Base-by-base conservation (phyloP, 2,113 vertebrate genomes). In the Salvelinus sp. region DNA sequence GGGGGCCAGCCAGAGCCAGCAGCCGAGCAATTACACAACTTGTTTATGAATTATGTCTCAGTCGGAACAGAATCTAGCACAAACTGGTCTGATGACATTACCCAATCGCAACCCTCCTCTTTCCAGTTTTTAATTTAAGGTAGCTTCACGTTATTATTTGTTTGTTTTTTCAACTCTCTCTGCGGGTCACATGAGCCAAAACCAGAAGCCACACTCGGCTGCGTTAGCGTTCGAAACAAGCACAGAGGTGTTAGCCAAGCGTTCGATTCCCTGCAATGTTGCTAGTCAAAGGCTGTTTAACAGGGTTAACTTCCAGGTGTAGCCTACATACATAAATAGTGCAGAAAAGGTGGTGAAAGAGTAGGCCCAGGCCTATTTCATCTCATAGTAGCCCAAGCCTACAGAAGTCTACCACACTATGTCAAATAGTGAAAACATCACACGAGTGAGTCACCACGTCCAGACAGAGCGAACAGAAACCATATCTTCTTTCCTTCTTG, bases 1-100 rank as follows among this genome's bases (percentile, higher is more conserved):
- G 82, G 76, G 70, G 65, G 77, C 64, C 72, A 73, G 65, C 70
- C 50, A 18, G 16, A 54, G 50, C 50, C 4, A 54, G 58, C 0
- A 57, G 65, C 73, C 72, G 77, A 14, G 74, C 84, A 88, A 90
- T 90, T 89, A 88, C 89, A 90, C 90, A 93, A 91, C 90, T 76
- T 78, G 78, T 88, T 90, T 89, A 81, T 86, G 76, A 86, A 87
- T 83, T 85, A 83, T 72, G 77, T 84, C 68, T 73, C 50, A 54
- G 50, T 18, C 16, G 1, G 50, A 54, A 64, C 48, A 72, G 72
- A 75, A 82, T 90, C 84, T 85, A 71, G 79, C 77, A 89, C 76
- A 83, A 86, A 87, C 88, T 86, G 82, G 84, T 85, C 80, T 79
- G 63, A 86, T 82, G 79, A 76, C 80, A 84, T 88, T 72, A 28